Base-by-base conservation (phyloP, 2,888 invertebrate species). In the Andrena bucephala region DNA sequence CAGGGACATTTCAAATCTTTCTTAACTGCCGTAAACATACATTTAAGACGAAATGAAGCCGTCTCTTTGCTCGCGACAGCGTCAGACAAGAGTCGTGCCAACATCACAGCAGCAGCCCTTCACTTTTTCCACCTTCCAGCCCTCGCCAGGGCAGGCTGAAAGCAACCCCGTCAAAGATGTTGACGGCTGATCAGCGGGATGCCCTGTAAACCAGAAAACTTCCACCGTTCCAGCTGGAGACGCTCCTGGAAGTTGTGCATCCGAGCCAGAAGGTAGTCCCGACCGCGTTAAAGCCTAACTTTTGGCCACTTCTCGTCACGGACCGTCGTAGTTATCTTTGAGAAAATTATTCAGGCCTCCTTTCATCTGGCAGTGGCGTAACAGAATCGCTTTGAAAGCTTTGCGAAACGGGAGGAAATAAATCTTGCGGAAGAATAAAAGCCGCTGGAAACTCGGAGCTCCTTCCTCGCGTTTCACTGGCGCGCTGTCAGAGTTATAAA, bases 261-360 rank as follows among this genome's bases (percentile, higher is more conserved):
- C 50, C 62, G 29, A 62, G 36, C 31, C 76, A 66, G 84, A 84
- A 83, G 84, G 85, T 77, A 80, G 85, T 24, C 36, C 33, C 76
- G 59, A 77, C 71, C 66, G 57, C 85, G 77, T 83, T 71, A 48
- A 84, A 87, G 78, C 84, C 81, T 77, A 83, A 87, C 78, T 89
- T 89, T 71, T 88, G 84, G 78, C 87, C 87, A 88, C 81, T 67
- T 78, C 83, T 86, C 87, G 84, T 87, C 85, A 87, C 82, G 84
- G 83, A 77, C 81, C 80, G 75, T 59, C 78, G 62, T 52, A 69
- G 74, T 85, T 80, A 74, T 86, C 86, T 78, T 72, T n/a, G 13
- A 57, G n/a, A 33, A 71, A 79, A 82, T 85, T 81, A 81, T 74
- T 68, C 74, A 7, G 20, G 65, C 68, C 73, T 69, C 62, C 72